These are phyloP conservation scores for Pangasianodon hypophthalmus DNA, from an alignment of 2,113 vertebrate genomes.

Conservation along the genomic window DNA sequence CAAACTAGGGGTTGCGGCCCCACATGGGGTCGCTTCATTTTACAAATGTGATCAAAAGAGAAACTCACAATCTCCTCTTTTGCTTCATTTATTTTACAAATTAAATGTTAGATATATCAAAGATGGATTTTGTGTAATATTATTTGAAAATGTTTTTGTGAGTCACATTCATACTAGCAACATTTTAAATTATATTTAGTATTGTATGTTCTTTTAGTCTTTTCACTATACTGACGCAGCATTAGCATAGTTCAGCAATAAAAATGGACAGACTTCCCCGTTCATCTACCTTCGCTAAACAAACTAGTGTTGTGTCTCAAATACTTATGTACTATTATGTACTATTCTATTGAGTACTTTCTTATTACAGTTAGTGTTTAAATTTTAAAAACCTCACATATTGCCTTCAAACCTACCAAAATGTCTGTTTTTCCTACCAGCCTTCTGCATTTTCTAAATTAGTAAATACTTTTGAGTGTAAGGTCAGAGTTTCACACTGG, in stretches of 20 bases:
- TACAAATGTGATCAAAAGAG: background rate
- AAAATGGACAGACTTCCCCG: background rate
- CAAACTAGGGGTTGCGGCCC: background rate
- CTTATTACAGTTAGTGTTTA: background rate
- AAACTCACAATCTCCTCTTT: background rate
- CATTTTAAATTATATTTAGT: background rate
- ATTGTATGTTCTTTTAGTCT: background rate
- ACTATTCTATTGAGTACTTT: background rate
- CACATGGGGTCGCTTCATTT: background rate
- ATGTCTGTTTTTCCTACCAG: background rate
- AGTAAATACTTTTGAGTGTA: background rate
- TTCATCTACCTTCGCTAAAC: background rate
- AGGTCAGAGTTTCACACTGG: background rate
- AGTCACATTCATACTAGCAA: background rate
- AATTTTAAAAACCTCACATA: background rate
- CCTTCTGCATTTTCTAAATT: background rate
- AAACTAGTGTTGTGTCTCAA: background rate
- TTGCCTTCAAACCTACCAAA: background rate
- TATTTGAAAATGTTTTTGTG: background rate
- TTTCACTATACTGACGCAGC: background rate
- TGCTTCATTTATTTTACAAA: background rate
- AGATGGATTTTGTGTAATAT: background rate
- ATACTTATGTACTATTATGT: background rate
- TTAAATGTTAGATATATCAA: background rate
- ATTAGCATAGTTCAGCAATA: too few relatives aligned